Percentiles rank a stretch among this genome's conserved stretches.
Evolutionary conservation across 2,113 vertebrate genomes (phyloP).

Genomic region (Indicator indicator): DNA sequence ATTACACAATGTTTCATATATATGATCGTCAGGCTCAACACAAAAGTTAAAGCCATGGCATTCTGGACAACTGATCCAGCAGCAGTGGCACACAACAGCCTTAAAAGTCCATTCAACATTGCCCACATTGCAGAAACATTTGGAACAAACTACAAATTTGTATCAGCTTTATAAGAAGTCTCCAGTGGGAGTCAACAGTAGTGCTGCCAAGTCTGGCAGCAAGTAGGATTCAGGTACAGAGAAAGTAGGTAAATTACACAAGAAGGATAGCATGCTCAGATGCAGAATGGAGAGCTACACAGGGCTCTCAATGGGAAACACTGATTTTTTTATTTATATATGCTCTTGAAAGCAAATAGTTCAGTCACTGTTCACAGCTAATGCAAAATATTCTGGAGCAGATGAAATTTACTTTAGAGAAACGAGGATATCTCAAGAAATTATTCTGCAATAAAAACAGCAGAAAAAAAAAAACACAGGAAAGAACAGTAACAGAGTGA

Average conservation of each 20-base stretch:
- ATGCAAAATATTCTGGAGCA: not conserved
- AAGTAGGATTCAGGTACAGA: not conserved
- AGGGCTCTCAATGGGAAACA: not conserved
- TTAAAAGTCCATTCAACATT: rapidly evolving
- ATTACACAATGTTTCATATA: not conserved
- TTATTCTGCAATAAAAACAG: not conserved
- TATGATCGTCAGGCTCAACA: not conserved
- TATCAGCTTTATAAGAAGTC: not conserved
- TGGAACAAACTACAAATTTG: not conserved
- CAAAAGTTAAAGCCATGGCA: rapidly evolving
- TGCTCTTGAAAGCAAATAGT: not conserved
- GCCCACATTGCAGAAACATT: rapidly evolving
- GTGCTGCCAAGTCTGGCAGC: not conserved
- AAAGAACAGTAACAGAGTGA: not conserved
- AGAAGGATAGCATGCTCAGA: not conserved
- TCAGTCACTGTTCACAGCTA: not conserved
- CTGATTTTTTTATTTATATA: not conserved
- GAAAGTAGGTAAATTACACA: not conserved
- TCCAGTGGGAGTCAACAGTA: not conserved
- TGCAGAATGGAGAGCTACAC: not conserved
- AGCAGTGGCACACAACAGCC: not conserved
- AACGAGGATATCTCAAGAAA: not conserved
- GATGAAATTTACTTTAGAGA: not conserved
- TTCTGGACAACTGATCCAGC: not conserved
- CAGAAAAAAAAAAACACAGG: not conserved